Evolutionary conservation across 2,888 invertebrate species (phyloP).

Genomic region (Macrostomum cliftonense): DNA sequence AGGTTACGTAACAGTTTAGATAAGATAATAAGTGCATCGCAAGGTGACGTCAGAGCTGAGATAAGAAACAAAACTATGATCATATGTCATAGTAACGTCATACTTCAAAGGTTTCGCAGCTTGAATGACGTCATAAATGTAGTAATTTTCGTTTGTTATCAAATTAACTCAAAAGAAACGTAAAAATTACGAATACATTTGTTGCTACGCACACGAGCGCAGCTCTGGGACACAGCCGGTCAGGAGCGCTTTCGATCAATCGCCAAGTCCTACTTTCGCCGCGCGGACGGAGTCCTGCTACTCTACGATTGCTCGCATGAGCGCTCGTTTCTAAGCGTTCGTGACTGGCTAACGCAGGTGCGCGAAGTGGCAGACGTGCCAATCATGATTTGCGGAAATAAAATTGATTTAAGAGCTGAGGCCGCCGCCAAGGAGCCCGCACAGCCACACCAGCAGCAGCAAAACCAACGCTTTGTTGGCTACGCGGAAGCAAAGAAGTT

Average conservation of each 20-base stretch:
- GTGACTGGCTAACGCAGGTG: conserved; percentile 45
- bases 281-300: conserved; percentile 46
- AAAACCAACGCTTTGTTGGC: conserved; percentile 1
- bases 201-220: no score
- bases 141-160: no score
- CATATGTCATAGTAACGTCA: no score
- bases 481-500: conserved; percentile 4
- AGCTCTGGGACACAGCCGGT: conserved; percentile 12
- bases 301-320: conserved; percentile 47
- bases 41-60: no score
- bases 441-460: neutral
- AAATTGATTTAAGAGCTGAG: conserved; percentile 42
- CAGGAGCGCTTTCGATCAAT: conserved; percentile 44
- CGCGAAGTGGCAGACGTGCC: conserved; percentile 42
- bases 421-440: conserved; percentile 20
- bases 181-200: no score
- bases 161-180: no score
- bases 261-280: conserved; percentile 46
- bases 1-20: no score
- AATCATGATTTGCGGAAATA: conserved; percentile 46
- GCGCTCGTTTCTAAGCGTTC: conserved; percentile 43
- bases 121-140: no score
- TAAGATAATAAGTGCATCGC: no score
- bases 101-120: no score
- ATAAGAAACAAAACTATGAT: no score